Evolutionary conservation across 1,140 invertebrate genomes (phyloP).

Genomic region (Campoletis sonorensis): DNA sequence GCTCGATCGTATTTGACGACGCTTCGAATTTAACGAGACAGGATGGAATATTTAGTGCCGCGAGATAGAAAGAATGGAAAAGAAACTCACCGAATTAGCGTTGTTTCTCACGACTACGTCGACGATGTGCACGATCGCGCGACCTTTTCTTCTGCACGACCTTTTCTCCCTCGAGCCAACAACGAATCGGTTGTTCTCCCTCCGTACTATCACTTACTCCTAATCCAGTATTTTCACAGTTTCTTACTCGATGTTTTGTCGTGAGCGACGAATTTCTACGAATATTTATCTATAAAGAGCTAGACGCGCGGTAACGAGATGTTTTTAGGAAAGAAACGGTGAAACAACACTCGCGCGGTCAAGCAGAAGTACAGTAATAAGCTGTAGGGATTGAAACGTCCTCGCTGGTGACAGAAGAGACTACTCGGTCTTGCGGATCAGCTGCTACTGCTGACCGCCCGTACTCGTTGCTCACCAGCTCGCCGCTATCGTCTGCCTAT

Average conservation of each 20-base stretch:
- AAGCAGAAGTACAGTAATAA: no score
- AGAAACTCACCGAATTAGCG: no score
- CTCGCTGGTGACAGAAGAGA: conserved; percentile 44
- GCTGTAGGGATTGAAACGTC: no score
- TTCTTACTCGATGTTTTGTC: no score
- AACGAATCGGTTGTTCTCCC: not conserved
- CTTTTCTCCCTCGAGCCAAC: conserved; percentile 2
- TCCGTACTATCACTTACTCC: not conserved
- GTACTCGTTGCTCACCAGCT: conserved; percentile 43
- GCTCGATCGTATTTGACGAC: no score
- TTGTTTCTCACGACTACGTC: not conserved
- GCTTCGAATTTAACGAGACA: no score
- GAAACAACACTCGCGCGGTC: conserved; percentile 21
- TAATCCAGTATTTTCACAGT: no score
- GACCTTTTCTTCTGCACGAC: not conserved
- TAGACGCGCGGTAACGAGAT: no score
- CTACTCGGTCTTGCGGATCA: conserved; percentile 63
- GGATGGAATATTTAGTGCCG: no score
- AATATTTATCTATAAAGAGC: no score
- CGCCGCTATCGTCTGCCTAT: conserved; percentile 44
- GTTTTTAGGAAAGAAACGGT: not conserved
- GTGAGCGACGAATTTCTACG: no score
- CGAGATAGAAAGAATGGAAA: no score
- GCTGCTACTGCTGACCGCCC: conserved; percentile 63
- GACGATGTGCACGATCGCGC: not conserved